phyloP scores from a whole-genome alignment of 1,140 invertebrate genomes.

The Gonatopus flavifemur region DNA sequence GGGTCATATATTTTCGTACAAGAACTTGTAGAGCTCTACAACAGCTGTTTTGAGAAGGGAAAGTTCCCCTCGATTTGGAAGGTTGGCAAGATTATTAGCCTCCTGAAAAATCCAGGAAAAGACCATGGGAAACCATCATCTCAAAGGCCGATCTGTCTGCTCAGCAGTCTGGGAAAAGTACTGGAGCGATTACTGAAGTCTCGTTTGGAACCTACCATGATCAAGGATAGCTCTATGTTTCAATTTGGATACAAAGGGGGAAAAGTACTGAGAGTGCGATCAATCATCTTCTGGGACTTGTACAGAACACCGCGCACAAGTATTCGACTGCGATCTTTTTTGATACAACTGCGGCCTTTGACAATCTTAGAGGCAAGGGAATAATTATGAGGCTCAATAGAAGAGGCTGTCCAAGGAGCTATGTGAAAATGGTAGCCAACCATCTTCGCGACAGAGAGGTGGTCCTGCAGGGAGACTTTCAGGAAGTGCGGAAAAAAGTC shows the following conservation, averaged over 20 bases:
- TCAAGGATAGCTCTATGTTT: neutral
- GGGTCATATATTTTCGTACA: neutral
- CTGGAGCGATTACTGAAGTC: constrained; percentile 40
- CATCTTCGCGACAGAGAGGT: no score
- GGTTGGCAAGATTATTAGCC: constrained; percentile 29
- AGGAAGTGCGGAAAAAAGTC: no score
- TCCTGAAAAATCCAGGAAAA: constrained; percentile 43
- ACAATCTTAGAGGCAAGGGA: constrained; percentile 46
- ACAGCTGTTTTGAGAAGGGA: constrained; percentile 27
- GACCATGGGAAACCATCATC: constrained; percentile 30
- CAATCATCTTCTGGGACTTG: constrained; percentile 4
- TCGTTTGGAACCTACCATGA: constrained; percentile 8
- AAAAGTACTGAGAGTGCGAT: constrained; percentile 48
- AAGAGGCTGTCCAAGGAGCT: no score
- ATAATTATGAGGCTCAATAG: no score
- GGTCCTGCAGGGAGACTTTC: no score
- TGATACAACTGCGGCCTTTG: constrained; percentile 56
- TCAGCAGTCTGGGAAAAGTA: constrained; percentile 47
- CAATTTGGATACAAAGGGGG: constrained; percentile 42
- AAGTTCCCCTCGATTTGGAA: constrained; percentile 49
- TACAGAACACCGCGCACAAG: constrained; percentile 5
- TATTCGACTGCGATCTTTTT: constrained; percentile 40
- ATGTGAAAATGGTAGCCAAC: no score
- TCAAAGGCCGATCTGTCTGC: constrained; percentile 49
- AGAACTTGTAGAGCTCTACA: constrained; percentile 21